These are phyloP conservation scores for Portevinia maculata DNA, from an alignment of 2,888 invertebrate genomes.

Conservation along the genomic window DNA sequence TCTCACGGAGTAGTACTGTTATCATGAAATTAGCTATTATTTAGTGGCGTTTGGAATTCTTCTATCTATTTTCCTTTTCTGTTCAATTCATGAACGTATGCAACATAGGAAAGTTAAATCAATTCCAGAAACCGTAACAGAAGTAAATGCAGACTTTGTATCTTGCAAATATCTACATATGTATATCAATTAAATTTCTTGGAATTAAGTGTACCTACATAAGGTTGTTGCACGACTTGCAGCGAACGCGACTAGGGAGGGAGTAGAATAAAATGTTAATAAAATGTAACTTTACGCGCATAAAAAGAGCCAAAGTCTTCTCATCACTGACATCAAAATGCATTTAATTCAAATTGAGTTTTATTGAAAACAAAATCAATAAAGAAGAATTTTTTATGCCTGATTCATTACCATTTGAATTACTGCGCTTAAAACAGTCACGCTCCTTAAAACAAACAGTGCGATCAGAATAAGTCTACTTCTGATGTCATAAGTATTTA, in stretches of 20 bases:
- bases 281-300: slow-evolving; percentile 23
- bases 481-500: background rate
- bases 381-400: too few species aligned
- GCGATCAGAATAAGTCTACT: too few species aligned
- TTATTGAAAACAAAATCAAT: too few species aligned
- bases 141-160: slow-evolving; percentile 1
- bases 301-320: too few species aligned
- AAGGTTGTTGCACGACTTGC: slow-evolving; percentile 26
- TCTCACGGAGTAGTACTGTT: slow-evolving; percentile 49
- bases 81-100: background rate
- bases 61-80: background rate
- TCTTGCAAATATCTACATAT: background rate
- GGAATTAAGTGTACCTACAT: background rate
- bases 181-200: background rate
- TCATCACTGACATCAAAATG: too few species aligned
- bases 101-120: slow-evolving; percentile 13
- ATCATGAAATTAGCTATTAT: slow-evolving; percentile 25
- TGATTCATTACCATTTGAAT: too few species aligned
- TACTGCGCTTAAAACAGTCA: too few species aligned
- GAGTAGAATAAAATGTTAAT: slow-evolving; percentile 34
- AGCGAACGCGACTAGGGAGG: slow-evolving; percentile 23
- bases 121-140: slow-evolving; percentile 43
- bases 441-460: too few species aligned
- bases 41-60: background rate
- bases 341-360: too few species aligned